A percentile compares a stretch with the other conserved stretches of the same genome.
Evolutionary conservation across 2,113 vertebrate species (phyloP).

Genomic region (Etia nguti): DNA sequence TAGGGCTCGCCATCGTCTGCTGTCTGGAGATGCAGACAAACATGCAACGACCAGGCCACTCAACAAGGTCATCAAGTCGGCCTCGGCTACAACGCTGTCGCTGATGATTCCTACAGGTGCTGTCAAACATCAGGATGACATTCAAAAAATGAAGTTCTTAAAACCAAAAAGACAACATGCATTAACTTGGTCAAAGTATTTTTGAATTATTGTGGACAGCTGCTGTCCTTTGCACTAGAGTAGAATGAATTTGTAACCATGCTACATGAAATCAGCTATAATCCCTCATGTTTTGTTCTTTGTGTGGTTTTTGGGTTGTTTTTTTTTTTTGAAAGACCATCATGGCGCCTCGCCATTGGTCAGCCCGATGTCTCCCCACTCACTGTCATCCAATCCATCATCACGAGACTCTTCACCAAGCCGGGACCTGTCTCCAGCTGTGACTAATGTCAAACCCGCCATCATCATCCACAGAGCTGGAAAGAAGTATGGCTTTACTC

Average conservation of each 20-base stretch:
- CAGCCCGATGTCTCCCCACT: slow-evolving; percentile 97
- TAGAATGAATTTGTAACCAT: neutral
- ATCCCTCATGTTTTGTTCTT: neutral
- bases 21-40: slow-evolving; percentile 92
- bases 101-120: slow-evolving; percentile 94
- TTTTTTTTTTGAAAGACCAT: slow-evolving; percentile 75
- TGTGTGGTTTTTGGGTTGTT: neutral
- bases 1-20: slow-evolving; percentile 88
- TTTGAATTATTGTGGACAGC: neutral
- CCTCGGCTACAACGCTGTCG: slow-evolving; percentile 91
- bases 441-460: slow-evolving; percentile 80
- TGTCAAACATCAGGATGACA: neutral
- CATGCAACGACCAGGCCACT: slow-evolving; percentile 79
- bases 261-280: neutral
- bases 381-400: slow-evolving; percentile 94
- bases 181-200: neutral
- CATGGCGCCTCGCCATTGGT: slow-evolving; percentile 90
- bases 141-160: neutral
- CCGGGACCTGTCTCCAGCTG: slow-evolving; percentile 87
- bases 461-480: slow-evolving; percentile 90
- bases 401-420: slow-evolving; percentile 96
- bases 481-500: slow-evolving; percentile 98
- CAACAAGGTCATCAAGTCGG: slow-evolving; percentile 98
- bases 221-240: neutral
- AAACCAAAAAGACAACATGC: neutral